Conservation (phyloP, 2,797 vertebrate species). For the Crenuchus spilurus region DNA sequence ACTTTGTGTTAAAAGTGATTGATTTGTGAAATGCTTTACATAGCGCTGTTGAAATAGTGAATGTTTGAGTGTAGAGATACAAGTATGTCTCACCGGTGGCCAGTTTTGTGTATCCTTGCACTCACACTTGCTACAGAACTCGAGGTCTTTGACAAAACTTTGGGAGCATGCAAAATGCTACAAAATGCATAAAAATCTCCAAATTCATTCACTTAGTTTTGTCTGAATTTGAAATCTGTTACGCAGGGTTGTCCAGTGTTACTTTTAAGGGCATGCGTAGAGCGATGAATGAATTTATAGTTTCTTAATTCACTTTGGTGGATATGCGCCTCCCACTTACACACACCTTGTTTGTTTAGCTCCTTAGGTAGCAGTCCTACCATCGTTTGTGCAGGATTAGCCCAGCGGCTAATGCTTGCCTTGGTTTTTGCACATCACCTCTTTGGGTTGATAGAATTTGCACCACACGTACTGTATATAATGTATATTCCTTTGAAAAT, state of each 20-base stretch:
- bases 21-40: slow-evolving; percentile 18
- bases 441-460: background rate
- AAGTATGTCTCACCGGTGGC: slow-evolving; percentile 6
- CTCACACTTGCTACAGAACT: background rate
- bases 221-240: background rate
- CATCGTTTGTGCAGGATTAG: background rate
- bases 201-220: background rate
- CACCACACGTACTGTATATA: slow-evolving; percentile 5
- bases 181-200: background rate
- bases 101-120: background rate
- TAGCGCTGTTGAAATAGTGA: slow-evolving; percentile 23
- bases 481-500: background rate
- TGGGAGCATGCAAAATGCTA: background rate
- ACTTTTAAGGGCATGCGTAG: slow-evolving; percentile 1
- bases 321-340: background rate
- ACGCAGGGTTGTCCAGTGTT: background rate
- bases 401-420: background rate
- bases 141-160: background rate
- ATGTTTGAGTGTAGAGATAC: slow-evolving; percentile 8
- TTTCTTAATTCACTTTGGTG: background rate
- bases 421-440: slow-evolving; percentile 16
- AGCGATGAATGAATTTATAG: slow-evolving; percentile 10
- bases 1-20: background rate
- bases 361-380: background rate
- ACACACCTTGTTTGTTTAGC: background rate